These are phyloP conservation scores for Montifringilla adamsi DNA, from an alignment of 2,113 vertebrate genomes.

Conservation along the genomic window DNA sequence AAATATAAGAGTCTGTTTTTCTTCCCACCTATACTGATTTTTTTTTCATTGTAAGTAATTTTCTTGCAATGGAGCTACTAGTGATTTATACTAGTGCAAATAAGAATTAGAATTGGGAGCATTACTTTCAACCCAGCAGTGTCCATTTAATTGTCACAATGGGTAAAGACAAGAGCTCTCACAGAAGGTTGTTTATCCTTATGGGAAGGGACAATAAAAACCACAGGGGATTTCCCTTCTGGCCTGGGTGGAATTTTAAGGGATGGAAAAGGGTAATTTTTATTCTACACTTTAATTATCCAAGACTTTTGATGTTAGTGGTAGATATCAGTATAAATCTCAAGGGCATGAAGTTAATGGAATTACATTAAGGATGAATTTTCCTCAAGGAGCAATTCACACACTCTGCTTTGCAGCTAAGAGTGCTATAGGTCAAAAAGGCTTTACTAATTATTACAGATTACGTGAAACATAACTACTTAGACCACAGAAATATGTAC, in stretches of 20 bases:
- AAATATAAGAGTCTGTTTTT: neutral
- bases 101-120: constrained; percentile 16
- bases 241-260: constrained; percentile 32
- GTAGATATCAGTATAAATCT: constrained; percentile 50
- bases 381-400: constrained; percentile 39
- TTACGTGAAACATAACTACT: constrained; percentile 25
- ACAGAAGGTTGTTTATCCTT: constrained; percentile 56
- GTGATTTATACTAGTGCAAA: constrained; percentile 51
- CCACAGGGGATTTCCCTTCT: constrained; percentile 49
- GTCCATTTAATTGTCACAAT: constrained; percentile 59
- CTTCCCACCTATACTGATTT: neutral
- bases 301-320: constrained; percentile 38
- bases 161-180: constrained; percentile 45
- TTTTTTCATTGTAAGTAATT: neutral
- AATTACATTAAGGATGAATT: constrained; percentile 41
- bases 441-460: constrained; percentile 49
- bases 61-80: neutral
- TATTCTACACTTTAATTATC: constrained; percentile 50
- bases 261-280: constrained; percentile 51
- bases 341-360: constrained; percentile 46
- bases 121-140: constrained; percentile 60
- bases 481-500: neutral
- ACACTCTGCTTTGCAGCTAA: constrained; percentile 12
- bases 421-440: constrained; percentile 18
- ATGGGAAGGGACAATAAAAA: constrained; percentile 60